Conservation (phyloP, 2,888 invertebrate genomes). For the Hydriomena furcata region DNA sequence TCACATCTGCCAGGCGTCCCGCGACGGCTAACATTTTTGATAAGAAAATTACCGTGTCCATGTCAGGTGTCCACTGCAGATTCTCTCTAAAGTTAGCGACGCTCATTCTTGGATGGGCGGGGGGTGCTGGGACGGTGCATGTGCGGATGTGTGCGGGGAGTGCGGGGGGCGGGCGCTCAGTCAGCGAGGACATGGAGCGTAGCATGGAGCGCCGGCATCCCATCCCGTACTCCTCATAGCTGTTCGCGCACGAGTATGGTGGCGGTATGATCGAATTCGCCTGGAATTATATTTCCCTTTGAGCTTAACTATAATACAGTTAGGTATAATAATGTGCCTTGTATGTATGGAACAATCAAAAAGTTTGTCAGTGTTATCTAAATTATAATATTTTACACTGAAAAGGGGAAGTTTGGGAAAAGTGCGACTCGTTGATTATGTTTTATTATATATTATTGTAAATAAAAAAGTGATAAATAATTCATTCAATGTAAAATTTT, state of each 20-base stretch:
- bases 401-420: too few relatives aligned
- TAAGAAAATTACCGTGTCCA: slow-evolving; percentile 10
- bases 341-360: too few relatives aligned
- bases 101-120: slow-evolving; percentile 21
- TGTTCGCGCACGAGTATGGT: slow-evolving; percentile 91
- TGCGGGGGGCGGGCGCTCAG: slow-evolving; percentile 48
- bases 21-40: too few relatives aligned
- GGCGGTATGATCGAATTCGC: slow-evolving; percentile 93
- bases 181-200: slow-evolving; percentile 84
- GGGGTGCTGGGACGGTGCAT: slow-evolving; percentile 30
- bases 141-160: slow-evolving; percentile 21
- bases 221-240: slow-evolving; percentile 85
- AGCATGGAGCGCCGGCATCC: slow-evolving; percentile 76
- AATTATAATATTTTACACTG: too few relatives aligned
- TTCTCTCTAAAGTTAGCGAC: slow-evolving; percentile 55
- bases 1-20: too few relatives aligned
- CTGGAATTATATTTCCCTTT: slow-evolving; percentile 52
- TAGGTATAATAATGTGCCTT: too few relatives aligned
- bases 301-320: too few relatives aligned
- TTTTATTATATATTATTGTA: too few relatives aligned
- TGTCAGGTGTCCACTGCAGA: slow-evolving; percentile 51
- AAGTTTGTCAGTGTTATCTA: too few relatives aligned
- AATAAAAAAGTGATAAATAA: too few relatives aligned
- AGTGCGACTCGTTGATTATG: too few relatives aligned
- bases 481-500: background rate